Base-by-base conservation (phyloP, 1,140 invertebrate genomes). In the Listronotus bonariensis region DNA sequence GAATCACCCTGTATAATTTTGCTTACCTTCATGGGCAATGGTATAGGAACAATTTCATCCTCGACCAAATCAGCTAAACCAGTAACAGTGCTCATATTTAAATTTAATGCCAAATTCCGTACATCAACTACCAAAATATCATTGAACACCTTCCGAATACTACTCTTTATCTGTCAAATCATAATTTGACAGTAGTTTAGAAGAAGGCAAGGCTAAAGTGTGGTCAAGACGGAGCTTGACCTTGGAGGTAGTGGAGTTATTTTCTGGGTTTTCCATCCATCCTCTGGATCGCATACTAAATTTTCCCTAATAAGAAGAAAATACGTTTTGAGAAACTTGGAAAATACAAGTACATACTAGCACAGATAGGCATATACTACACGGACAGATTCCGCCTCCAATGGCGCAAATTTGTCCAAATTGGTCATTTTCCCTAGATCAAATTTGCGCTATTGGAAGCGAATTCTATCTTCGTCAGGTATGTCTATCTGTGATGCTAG, bases 31-130 rank as follows among this genome's bases (percentile, higher is more conserved):
- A 94, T 81, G 1, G 92, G 92, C 78, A 95, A 85, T 0, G 90
- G 89, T 63, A 86, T 85, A 0, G 87, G 84, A 32, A 92, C 82
- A 32, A 92, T 85, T 81, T 95, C 93, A 80, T 96, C 93, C 76
- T 95, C 92, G 5, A 90, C 82, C 45, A 96, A 85, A 76, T 95
- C 93, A 0, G 87, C 82, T 0, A 96, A 76, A 7, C 88, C 90
- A 31, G 87, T 86, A 0, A 93, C 82, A 6, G 89, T 90, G 73
- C 90, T 93, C 88, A 92, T 93, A 15, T 88, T 87, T 42, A 96
- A 82, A 15, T 84, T 81, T 64, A 94, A 77, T 57, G 81, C 82
- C 48, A 93, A 79, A 74, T 92, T 87, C 20, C 82, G 80, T 0
- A 92, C 83, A 53, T 84, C 81, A 8, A 88, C 83, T 40, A 88